Evolutionary conservation across 1,140 invertebrate species (phyloP), one percentile per base, ranked within the genome.

Genomic region (Drosophila nigromelanica): DNA sequence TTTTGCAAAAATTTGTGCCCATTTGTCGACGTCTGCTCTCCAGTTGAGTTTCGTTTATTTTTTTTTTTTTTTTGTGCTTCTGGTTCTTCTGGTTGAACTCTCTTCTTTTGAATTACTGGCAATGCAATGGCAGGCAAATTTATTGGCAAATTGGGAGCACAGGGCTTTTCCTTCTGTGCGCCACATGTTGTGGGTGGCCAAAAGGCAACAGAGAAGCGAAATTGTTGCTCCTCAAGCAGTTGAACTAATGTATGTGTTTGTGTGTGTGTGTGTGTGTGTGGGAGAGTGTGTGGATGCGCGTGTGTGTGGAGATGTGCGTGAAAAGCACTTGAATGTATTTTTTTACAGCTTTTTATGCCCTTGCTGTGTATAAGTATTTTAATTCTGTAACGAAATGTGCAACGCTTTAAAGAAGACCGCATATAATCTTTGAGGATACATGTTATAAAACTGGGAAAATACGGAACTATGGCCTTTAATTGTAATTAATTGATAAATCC

Each of bases 71-170:
- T 37, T 30, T 24, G 56, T 52, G 45, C 55, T 39, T 48, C 37
- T 58, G 15, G 51, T 68, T 55, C 56, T 71, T 55, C 39, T 73
- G 48, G 40, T 60, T 54, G 52, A 54, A 66, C 24, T 64, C 69
- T 63, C 61, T 67, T 43, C 73, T 66, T 66, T 86, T 86, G 79
- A 87, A 89, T 79, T 87, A 87, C 82, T 35, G 69, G 63, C 81
- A 80, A 66, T 78, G 81, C 70, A 78, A 43, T 81, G 83, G 78
- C 83, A 87, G 67, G 82, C 83, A 87, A 87, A 87, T 87, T 87
- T 87, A 87, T 87, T 87, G 82, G 82, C 83, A 87, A 87, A 87
- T 87, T 87, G 82, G 82, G 82, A 87, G 82, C 85, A 79, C 76
- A 86, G 80, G 73, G 76, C 71, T 83, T 83, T 76, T 59, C 76